Conservation (phyloP, 2,113 vertebrate genomes). For the Toxotes jaculatrix region DNA sequence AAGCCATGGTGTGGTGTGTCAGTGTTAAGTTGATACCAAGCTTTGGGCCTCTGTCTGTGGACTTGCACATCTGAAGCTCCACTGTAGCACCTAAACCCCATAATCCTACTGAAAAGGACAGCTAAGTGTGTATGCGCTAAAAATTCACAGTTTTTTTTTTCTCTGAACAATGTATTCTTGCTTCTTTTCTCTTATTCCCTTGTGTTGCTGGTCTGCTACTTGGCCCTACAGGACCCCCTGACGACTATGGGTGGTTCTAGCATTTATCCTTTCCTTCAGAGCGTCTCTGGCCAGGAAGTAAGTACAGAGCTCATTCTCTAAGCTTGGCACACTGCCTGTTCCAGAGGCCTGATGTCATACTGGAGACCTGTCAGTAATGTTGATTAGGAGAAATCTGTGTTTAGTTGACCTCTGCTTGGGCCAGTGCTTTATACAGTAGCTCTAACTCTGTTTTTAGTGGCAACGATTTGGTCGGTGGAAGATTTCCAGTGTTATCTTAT, state of each 20-base stretch:
- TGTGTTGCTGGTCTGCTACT: slow-evolving; percentile 38
- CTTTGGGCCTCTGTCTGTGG: slow-evolving; percentile 65
- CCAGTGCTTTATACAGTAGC: slow-evolving; percentile 1
- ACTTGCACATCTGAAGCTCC: slow-evolving; percentile 60
- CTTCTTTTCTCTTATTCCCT: slow-evolving; percentile 39
- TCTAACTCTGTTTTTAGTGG: slow-evolving; percentile 18
- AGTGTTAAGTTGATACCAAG: slow-evolving; percentile 76
- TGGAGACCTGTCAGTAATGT: slow-evolving; percentile 23
- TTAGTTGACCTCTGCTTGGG: slow-evolving; percentile 37
- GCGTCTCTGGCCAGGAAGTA: slow-evolving; percentile 42
- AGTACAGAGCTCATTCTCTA: slow-evolving; percentile 31
- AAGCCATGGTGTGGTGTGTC: slow-evolving; percentile 62
- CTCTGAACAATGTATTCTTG: slow-evolving; percentile 42
- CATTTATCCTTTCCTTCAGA: slow-evolving; percentile 60
- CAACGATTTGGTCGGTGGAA: slow-evolving; percentile 37
- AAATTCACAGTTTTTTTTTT: slow-evolving; percentile 58
- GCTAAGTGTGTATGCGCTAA: slow-evolving; percentile 54
- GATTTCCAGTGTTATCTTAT: slow-evolving; percentile 42
- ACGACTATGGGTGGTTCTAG: slow-evolving; percentile 60
- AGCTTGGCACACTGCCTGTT: slow-evolving; percentile 46
- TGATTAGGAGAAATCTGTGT: slow-evolving; percentile 35
- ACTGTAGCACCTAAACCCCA: slow-evolving; percentile 68
- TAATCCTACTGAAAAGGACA: slow-evolving; percentile 71
- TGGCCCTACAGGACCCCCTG: slow-evolving; percentile 42
- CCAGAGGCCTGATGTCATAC: slow-evolving; percentile 31